A percentile compares a stretch with the other conserved stretches of the same genome.
These are phyloP conservation scores for Noctua comes DNA, from an alignment of 2,888 invertebrate species.

Conservation along the genomic window DNA sequence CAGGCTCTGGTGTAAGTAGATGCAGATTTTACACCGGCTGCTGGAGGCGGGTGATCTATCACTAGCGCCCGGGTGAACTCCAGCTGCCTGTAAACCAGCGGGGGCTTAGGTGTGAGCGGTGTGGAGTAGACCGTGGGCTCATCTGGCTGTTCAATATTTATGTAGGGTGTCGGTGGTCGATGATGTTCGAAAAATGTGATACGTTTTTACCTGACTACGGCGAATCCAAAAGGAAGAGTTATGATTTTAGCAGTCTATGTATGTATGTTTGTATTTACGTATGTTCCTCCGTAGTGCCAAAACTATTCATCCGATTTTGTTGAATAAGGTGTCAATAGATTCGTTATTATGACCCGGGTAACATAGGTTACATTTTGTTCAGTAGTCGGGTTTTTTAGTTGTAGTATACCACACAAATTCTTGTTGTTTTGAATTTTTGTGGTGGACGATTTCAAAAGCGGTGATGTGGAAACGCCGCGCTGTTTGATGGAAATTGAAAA, in stretches of 20 bases:
- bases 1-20: conserved; percentile 78
- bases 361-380: too few relatives aligned
- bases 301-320: too few relatives aligned
- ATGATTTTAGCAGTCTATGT: too few relatives aligned
- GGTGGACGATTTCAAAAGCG: not conserved
- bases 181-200: not conserved
- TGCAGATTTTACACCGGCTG: conserved; percentile 83
- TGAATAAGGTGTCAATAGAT: too few relatives aligned
- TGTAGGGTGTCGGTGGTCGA: not conserved
- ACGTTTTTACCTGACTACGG: not conserved
- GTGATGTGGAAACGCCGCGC: not conserved
- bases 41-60: conserved; percentile 83
- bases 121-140: not conserved
- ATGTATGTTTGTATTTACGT: too few relatives aligned
- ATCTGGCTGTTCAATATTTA: not conserved
- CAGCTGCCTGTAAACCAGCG: conserved; percentile 49
- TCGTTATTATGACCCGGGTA: too few relatives aligned
- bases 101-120: not conserved
- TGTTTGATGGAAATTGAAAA: not conserved
- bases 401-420: too few relatives aligned
- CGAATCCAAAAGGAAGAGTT: too few relatives aligned
- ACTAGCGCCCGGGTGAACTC: conserved; percentile 67
- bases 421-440: not conserved
- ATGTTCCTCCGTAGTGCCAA: too few relatives aligned
- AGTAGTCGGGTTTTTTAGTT: too few relatives aligned